Conservation (phyloP, 2,797 vertebrate species). For the Kryptolebias ocellatus region DNA sequence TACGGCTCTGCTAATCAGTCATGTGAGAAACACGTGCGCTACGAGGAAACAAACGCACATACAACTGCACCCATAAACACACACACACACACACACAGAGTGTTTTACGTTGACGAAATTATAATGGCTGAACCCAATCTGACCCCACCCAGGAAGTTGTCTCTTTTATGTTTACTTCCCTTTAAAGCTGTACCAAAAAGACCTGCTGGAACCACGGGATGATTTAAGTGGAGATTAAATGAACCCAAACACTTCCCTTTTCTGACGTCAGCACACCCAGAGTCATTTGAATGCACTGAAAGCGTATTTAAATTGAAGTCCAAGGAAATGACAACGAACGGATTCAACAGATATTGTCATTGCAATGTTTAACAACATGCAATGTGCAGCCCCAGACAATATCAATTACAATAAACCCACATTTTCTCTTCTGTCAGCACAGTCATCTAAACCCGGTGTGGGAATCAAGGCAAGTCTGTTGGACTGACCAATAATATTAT, state of each 20-base stretch:
- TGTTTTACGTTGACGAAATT: constrained; percentile 20
- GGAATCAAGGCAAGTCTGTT: too few relatives aligned
- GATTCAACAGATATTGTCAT: too few relatives aligned
- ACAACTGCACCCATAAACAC: constrained; percentile 15
- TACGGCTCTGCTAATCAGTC: constrained; percentile 60
- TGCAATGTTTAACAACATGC: too few relatives aligned
- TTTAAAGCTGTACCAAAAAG: constrained; percentile 12
- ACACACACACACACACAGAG: neutral
- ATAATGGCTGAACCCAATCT: constrained; percentile 11
- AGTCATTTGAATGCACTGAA: constrained; percentile 26
- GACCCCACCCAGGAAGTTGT: neutral
- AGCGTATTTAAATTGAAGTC: constrained; percentile 24
- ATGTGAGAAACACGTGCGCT: constrained; percentile 61
- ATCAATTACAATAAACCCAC: too few relatives aligned
- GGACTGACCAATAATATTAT: too few relatives aligned
- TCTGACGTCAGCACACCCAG: constrained; percentile 17
- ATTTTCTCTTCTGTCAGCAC: too few relatives aligned
- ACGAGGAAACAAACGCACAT: constrained; percentile 16
- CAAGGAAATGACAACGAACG: neutral
- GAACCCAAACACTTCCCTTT: neutral
- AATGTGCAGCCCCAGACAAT: too few relatives aligned
- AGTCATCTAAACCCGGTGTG: too few relatives aligned
- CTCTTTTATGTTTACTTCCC: constrained; percentile 7
- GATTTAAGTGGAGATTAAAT: neutral
- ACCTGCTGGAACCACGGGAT: neutral